phyloP scores from a whole-genome alignment of 2,797 vertebrate genomes.

The Leucoraja ocellata region DNA sequence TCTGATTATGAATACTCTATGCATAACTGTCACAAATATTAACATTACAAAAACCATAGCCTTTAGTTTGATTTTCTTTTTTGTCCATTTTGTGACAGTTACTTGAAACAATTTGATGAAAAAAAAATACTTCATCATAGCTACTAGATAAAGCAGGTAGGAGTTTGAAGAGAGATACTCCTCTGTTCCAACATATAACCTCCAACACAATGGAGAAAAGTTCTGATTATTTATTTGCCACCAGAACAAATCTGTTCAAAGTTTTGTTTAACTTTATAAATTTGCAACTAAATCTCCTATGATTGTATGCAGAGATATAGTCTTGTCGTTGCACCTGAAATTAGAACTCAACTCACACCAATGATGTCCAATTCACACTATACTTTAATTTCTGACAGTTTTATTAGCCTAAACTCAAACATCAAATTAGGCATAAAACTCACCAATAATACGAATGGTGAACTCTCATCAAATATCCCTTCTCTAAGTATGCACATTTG shows the following conservation, averaged over 20 bases:
- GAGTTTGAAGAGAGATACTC: not conserved
- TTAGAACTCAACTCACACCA: not conserved
- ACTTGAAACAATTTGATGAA: not conserved
- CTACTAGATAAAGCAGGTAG: not conserved
- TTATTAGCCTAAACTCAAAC: not conserved
- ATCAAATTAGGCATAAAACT: not conserved
- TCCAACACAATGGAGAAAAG: not conserved
- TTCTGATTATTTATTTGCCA: not conserved
- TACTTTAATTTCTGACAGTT: not conserved
- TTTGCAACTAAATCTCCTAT: no score
- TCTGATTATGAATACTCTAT: not conserved
- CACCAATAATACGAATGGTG: no score
- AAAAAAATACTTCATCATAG: not conserved
- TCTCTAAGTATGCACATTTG: not conserved
- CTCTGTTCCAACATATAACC: not conserved
- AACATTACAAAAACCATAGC: not conserved
- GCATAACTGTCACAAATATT: not conserved
- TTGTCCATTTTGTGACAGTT: not conserved
- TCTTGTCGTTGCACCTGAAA: not conserved
- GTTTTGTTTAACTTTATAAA: not conserved
- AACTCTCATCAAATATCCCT: not conserved
- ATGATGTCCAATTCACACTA: not conserved
- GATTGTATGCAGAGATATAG: not conserved
- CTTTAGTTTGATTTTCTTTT: not conserved
- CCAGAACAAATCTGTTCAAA: not conserved